phyloP scores from a whole-genome alignment of 1,140 invertebrate genomes.

The Sycophaga agraensis region DNA sequence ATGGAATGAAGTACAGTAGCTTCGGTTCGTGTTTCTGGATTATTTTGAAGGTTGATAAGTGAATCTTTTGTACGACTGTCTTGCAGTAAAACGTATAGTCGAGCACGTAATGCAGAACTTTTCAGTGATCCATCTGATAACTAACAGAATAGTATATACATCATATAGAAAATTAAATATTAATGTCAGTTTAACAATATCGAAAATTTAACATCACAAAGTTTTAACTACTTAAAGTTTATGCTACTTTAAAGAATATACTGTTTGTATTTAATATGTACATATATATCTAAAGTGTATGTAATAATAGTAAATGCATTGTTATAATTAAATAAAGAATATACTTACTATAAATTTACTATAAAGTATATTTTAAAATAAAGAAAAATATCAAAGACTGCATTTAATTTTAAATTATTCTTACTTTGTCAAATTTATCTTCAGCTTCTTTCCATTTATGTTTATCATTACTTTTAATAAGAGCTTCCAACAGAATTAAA shows the following conservation, averaged over 20 bases:
- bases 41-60: conserved; percentile 43
- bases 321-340: conserved; percentile 5
- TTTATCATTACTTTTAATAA: conserved; percentile 52
- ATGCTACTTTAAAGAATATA: too few relatives aligned
- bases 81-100: conserved; percentile 43
- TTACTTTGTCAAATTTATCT: conserved; percentile 48
- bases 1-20: conserved; percentile 42
- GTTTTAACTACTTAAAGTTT: too few relatives aligned
- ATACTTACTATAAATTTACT: too few relatives aligned
- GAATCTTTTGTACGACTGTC: conserved; percentile 37
- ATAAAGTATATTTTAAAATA: neutral
- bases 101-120: conserved; percentile 38
- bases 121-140: conserved; percentile 38
- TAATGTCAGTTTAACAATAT: neutral
- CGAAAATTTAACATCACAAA: too few relatives aligned
- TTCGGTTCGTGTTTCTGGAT: conserved; percentile 39
- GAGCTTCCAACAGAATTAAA: conserved; percentile 44
- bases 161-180: neutral
- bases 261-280: too few relatives aligned
- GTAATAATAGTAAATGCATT: too few relatives aligned
- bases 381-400: conserved; percentile 13
- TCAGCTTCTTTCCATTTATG: conserved; percentile 59
- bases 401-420: too few relatives aligned
- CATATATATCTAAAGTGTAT: too few relatives aligned
- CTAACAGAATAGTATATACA: conserved; percentile 1